A percentile compares a stretch with the other conserved stretches of the same genome.
These are phyloP conservation scores for Bombus vancouverensis DNA, from an alignment of 1,140 invertebrate species.

Conservation along the genomic window DNA sequence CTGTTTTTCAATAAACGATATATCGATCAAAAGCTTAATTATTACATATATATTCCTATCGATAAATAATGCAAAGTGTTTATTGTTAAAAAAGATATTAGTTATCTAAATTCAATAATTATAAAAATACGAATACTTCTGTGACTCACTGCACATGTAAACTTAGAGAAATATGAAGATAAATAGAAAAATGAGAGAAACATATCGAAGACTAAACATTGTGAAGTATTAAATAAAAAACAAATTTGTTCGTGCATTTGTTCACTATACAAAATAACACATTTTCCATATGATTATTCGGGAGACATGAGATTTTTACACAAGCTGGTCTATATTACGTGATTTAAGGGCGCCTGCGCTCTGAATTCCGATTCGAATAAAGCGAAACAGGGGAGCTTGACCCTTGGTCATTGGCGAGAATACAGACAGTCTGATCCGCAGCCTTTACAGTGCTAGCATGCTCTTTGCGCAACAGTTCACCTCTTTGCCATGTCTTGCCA, in stretches of 20 bases:
- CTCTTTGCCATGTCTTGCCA: conserved; percentile 78
- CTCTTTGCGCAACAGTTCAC: conserved; percentile 79
- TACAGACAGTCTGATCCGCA: conserved; percentile 75
- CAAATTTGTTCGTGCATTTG: neutral
- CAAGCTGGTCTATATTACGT: neutral
- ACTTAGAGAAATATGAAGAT: neutral
- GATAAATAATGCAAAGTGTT: neutral
- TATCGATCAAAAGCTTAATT: too few relatives aligned
- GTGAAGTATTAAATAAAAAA: neutral
- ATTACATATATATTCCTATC: neutral
- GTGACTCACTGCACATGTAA: neutral
- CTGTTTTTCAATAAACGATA: too few relatives aligned
- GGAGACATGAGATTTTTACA: neutral
- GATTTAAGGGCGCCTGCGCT: conserved; percentile 58
- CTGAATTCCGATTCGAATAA: conserved; percentile 50
- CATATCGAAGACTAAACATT: neutral
- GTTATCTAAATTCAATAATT: neutral
- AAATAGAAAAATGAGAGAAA: neutral
- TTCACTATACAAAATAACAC: neutral
- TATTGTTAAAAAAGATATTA: neutral
- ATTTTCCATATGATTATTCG: neutral
- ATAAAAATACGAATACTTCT: neutral
- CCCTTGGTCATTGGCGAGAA: conserved; percentile 79
- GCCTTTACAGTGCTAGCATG: conserved; percentile 73
- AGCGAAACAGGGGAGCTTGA: conserved; percentile 76